Evolutionary conservation across 2,797 vertebrate species (phyloP), one percentile per base, ranked within the genome.

Genomic region (Cyprinodon diabolis): DNA sequence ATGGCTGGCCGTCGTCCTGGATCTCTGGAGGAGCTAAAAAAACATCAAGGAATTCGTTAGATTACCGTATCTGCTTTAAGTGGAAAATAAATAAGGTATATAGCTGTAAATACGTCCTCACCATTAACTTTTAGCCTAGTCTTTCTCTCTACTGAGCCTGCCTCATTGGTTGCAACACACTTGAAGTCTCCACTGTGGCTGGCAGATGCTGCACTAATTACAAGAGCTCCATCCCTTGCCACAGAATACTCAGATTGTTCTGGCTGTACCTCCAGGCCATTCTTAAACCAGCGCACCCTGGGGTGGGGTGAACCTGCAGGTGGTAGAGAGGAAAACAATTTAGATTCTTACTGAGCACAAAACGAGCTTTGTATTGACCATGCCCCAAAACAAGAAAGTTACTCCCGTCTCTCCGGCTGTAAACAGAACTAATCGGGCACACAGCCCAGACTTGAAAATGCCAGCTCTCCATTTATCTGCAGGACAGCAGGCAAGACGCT

Each of bases 141-240:
- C 79, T 94, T 96, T 81, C 94, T 93, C 89, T 96, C 95, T 0
- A 91, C 91, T 2, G 95, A 96, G 54, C 96, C 97, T 0, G 91
- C 96, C 86, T 97, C 96, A 25, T 96, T 97, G 79, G 93, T 94
- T 30, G 96, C 96, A 78, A 96, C 94, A 71, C 97, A 97, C 76
- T 95, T 95, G 4, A 95, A 97, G 73, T 96, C 95, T 47, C 96
- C 97, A 0, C 95, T 92, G 85, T 97, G 95, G 17, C 87, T 74
- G 72, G 95, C 94, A 52, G 93, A 93, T 40, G 93, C 92, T 0
- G 89, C 75, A 47, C 87, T 91, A 90, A 97, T 96, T 87, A 96
- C 69, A 10, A 97, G 93, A 23, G 96, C 93, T 13, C 96, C 96
- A 0, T 95, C 94, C 0, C 86, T 91, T 49, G 93, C 84, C 84